Percentiles rank a stretch among this genome's conserved stretches.
Evolutionary conservation across 1,140 invertebrate genomes (phyloP).

Genomic region (Polypedilum vanderplanki): DNA sequence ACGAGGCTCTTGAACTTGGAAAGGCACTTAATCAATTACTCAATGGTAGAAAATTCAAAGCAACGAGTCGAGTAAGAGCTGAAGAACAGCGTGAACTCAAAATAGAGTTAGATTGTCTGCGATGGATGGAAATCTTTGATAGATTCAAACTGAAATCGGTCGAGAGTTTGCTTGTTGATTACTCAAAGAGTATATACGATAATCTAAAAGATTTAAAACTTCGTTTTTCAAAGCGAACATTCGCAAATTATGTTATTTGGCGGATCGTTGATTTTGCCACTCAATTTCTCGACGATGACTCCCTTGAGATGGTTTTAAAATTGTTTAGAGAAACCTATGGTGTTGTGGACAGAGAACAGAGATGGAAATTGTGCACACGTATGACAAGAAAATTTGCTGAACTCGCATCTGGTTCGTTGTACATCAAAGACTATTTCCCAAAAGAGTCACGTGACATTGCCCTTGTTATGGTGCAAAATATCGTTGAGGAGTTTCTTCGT

Average conservation of each 20-base stretch:
- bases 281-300: not conserved
- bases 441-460: not conserved
- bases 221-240: not conserved
- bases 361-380: conserved; percentile 3
- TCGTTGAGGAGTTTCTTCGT: not conserved
- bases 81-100: not conserved
- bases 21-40: not conserved
- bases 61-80: not conserved
- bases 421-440: conserved; percentile 2
- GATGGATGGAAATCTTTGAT: conserved; percentile 4
- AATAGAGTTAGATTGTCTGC: not conserved
- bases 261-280: not conserved
- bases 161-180: not conserved
- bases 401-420: not conserved
- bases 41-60: not conserved
- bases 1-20: not conserved
- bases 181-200: not conserved
- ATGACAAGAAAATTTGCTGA: conserved; percentile 20
- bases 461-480: not conserved
- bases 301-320: not conserved
- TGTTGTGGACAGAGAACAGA: not conserved
- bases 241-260: conserved; percentile 21
- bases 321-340: not conserved
- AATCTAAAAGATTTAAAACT: not conserved
- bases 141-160: conserved; percentile 5